Evolutionary conservation across 2,888 invertebrate genomes (phyloP), one percentile per base, ranked within the genome.

Genomic region (Tenthredo amoena): DNA sequence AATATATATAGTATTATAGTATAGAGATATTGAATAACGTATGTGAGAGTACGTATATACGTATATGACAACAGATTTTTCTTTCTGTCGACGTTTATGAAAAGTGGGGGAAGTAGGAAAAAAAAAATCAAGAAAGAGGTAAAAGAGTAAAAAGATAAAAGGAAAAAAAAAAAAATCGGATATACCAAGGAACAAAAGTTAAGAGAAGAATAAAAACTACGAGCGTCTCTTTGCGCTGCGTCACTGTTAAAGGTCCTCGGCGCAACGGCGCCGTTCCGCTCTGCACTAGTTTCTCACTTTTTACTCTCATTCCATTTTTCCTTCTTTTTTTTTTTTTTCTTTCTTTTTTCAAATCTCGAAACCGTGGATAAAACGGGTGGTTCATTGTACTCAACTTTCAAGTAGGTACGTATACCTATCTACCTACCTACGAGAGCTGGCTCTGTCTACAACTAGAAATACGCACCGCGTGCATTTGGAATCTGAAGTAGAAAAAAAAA

Each of bases 321-420:
- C 12, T 76, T 76, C 15, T 40, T 76, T 40, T 7, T 55, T 34
- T n/a, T 0, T 5, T 43, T 34, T 31, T 34, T 37, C 34, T 34
- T 31, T 58, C 31, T 12, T 79, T 79, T 81, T 81, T 62, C 58
- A 40, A 79, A 79, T 62, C 62, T 81, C 37, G 50, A 55, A 81
- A 81, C 81, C 62, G 62, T 81, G 81, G 81, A 81, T 81, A 62
- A 81, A 81, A 55, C 77, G 34, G 12, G 21, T 37, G 62, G 81
- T 81, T 81, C 81, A 62, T 81, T 81, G 81, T 62, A 58, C 81
- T 50, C 21, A 31, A 34, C 34, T 68, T 34, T 68, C 62, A 62
- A 68, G 15, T 68, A 15, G 34, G 12, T 6, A 31, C 18, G 21
- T 12, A 21, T 12, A 21, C 18, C 62, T 21, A 6, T 26, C 26